Evolutionary conservation across 2,888 invertebrate species (phyloP), one percentile per base, ranked within the genome.

Genomic region (Arge pagana): DNA sequence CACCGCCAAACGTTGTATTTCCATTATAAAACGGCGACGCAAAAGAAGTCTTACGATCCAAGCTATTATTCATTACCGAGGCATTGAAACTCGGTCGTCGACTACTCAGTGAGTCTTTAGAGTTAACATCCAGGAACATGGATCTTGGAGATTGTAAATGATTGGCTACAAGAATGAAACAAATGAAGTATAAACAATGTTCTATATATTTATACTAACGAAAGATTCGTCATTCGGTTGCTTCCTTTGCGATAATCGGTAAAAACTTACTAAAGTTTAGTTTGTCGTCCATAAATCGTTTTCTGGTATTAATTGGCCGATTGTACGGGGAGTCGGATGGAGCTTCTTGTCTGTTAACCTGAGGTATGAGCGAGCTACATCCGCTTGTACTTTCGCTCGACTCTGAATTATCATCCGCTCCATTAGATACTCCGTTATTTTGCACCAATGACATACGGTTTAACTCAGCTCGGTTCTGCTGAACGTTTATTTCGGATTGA

Each of bases 1-100:
- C 85, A 31, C 90, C 90, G 2, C 90, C 90, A 71, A 88, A 91
- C 58, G 83, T 85, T 1, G 88, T 90, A 55, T 82, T 81, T 18
- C 90, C 90, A 57, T 81, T 81, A 69, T 91, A 90, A 72, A 90
- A 91, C 10, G 90, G 88, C 2, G 90, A 90, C 40, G 78, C 77
- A 8, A 75, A 55, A 1, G 67, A 61, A 16, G 79, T 67, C 40
- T 78, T 76, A 55, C 78, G 76, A 54, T 79, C 77, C 30, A 78
- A 68, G 3, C 77, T 67, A 30, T 78, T 80, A 53, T 72, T 74
- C 62, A 81, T 77, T 33, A 80, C 66, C 15, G 79, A 79, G 3
- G 79, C 76, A 59, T 80, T 79, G 62, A 82, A 82, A 28, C 79
- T 74, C 21, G 82, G 82, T 52, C 77, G 73, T 56, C 81, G 72